Evolutionary conservation across 2,888 invertebrate genomes (phyloP), one percentile per base, ranked within the genome.

Genomic region (Aspidapion aeneum): DNA sequence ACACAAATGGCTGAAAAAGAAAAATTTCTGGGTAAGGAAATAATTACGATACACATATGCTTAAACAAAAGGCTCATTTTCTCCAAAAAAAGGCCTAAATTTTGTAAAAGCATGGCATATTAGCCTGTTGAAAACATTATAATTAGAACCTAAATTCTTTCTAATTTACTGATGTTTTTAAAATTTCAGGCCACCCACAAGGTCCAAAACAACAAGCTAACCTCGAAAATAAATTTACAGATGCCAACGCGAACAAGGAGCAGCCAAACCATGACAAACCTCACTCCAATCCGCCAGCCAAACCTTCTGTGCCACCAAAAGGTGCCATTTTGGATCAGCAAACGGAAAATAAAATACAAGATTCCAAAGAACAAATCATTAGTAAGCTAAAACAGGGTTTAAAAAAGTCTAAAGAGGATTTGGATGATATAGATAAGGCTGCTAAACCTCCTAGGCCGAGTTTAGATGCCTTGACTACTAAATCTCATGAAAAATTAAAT

Each of bases 1-100:
- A 78, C 71, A 61, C 76, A 78, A 68, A 78, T 80, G 61, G 74
- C 77, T 1, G 79, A 80, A 65, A 80, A 79, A 65, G 80, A 80
- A 65, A 75, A 72, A 61, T 80, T 80, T 66, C 69, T 80, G 20
- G 76, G 77, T 22, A 75, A 79, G n/a, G n/a, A n/a, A 64, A 35
- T 35, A 35, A 35, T n/a, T n/a, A n/a, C n/a, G n/a, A n/a, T n/a
- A n/a, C n/a, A n/a, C n/a, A n/a, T n/a, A n/a, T n/a, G n/a, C n/a
- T n/a, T n/a, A n/a, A n/a, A n/a, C n/a, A n/a, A n/a, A n/a, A n/a
- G n/a, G n/a, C n/a, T n/a, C n/a, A n/a, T n/a, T n/a, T n/a, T n/a
- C n/a, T n/a, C n/a, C n/a, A n/a, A n/a, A n/a, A n/a, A n/a, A n/a
- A n/a, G n/a, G n/a, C n/a, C n/a, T n/a, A n/a, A n/a, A n/a, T n/a